phyloP scores from a whole-genome alignment of 2,888 invertebrate species.

The Silvanus unidentatus region DNA sequence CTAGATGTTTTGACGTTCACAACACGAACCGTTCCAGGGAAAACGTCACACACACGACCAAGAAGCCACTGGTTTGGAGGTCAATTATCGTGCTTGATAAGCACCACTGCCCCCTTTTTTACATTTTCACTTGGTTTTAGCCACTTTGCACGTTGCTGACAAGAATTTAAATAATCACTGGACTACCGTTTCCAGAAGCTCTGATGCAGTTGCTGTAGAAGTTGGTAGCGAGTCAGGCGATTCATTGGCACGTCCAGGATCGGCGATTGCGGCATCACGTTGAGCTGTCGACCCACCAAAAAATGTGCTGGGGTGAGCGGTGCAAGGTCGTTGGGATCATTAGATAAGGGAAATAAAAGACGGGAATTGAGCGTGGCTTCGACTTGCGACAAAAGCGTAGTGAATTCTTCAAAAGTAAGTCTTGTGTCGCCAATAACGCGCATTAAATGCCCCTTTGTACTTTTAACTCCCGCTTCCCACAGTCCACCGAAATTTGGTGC shows the following conservation, averaged over 20 bases:
- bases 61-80: constrained; percentile 6
- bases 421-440: no score
- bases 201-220: constrained; percentile 7
- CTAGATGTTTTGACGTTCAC: constrained; percentile 7
- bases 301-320: constrained; percentile 7
- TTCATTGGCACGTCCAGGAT: constrained; percentile 2
- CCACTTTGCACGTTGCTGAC: constrained; percentile 8
- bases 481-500: background rate
- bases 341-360: no score
- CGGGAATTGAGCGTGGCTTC: background rate
- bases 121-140: background rate
- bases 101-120: background rate
- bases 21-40: constrained; percentile 7
- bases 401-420: background rate
- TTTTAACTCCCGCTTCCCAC: background rate
- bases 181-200: constrained; percentile 10
- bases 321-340: background rate
- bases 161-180: constrained; percentile 2
- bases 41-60: constrained; percentile 4
- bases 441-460: no score
- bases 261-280: constrained; percentile 1
- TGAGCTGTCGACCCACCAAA: constrained; percentile 2
- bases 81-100: constrained; percentile 6
- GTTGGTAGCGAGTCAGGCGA: constrained; percentile 7
- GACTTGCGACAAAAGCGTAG: background rate